These are phyloP conservation scores for Emydoidea blandingii DNA, from an alignment of 2,797 vertebrate species.

Conservation along the genomic window DNA sequence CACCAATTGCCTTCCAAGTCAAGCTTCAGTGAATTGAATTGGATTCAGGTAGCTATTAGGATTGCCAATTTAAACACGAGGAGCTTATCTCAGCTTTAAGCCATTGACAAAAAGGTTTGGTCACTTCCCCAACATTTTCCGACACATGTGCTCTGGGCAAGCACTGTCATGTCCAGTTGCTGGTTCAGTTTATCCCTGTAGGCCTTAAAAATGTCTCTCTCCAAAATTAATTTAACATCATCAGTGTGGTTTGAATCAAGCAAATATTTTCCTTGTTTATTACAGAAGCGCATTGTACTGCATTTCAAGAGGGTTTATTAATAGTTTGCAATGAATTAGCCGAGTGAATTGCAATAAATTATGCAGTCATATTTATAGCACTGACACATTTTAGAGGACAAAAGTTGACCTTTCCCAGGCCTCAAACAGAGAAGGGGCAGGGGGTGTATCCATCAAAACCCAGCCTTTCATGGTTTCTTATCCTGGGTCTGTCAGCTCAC, in stretches of 20 bases:
- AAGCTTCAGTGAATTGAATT: constrained; percentile 60
- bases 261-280: constrained; percentile 80
- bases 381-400: constrained; percentile 80
- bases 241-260: constrained; percentile 80
- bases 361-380: constrained; percentile 80
- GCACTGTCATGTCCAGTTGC: constrained; percentile 41
- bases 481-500: constrained; percentile 65
- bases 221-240: constrained; percentile 70
- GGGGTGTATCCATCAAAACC: constrained; percentile 68
- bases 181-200: constrained; percentile 54
- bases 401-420: constrained; percentile 81
- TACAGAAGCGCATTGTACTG: constrained; percentile 71
- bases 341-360: constrained; percentile 81
- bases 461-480: constrained; percentile 57
- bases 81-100: constrained; percentile 72
- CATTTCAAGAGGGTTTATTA: constrained; percentile 77
- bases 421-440: constrained; percentile 78
- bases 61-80: constrained; percentile 68
- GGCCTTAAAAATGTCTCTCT: constrained; percentile 69
- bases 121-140: constrained; percentile 65
- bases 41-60: constrained; percentile 76
- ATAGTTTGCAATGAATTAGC: constrained; percentile 81
- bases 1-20: constrained; percentile 75
- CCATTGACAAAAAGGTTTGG: constrained; percentile 75
- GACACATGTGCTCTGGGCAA: constrained; percentile 60